Evolutionary conservation across 2,797 vertebrate genomes (phyloP).

Genomic region (Diceros bicornis): DNA sequence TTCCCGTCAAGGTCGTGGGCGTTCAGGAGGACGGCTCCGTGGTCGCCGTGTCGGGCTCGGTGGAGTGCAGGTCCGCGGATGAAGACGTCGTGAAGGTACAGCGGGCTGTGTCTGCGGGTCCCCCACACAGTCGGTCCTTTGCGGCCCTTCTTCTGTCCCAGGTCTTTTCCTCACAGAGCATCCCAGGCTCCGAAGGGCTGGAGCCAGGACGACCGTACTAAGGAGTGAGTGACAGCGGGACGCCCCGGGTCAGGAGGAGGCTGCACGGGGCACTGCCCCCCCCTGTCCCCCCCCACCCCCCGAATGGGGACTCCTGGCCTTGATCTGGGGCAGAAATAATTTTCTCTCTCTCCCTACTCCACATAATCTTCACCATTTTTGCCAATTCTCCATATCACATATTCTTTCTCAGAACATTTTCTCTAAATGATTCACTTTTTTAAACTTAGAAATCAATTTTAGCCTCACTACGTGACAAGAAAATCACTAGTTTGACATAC

Average conservation of each 20-base stretch:
- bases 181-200: not conserved
- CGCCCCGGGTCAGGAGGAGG: not conserved
- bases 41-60: not conserved
- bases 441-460: not conserved
- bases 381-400: not conserved
- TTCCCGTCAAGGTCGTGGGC: not conserved
- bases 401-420: not conserved
- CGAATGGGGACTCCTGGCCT: not conserved
- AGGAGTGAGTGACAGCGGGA: not conserved
- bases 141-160: not conserved
- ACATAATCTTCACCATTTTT: not conserved
- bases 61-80: not conserved
- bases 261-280: rapidly evolving
- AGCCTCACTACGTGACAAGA: not conserved
- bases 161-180: too few species aligned
- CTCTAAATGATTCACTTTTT: not conserved
- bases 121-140: not conserved
- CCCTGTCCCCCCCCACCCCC: not conserved
- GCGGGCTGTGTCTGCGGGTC: rapidly evolving
- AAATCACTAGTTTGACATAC: not conserved
- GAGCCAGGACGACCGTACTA: too few species aligned
- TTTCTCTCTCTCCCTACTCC: not conserved
- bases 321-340: rapidly evolving
- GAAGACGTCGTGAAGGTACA: not conserved
- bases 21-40: not conserved